phyloP scores from a whole-genome alignment of 2,113 vertebrate species.

The Syrrhaptes paradoxus region DNA sequence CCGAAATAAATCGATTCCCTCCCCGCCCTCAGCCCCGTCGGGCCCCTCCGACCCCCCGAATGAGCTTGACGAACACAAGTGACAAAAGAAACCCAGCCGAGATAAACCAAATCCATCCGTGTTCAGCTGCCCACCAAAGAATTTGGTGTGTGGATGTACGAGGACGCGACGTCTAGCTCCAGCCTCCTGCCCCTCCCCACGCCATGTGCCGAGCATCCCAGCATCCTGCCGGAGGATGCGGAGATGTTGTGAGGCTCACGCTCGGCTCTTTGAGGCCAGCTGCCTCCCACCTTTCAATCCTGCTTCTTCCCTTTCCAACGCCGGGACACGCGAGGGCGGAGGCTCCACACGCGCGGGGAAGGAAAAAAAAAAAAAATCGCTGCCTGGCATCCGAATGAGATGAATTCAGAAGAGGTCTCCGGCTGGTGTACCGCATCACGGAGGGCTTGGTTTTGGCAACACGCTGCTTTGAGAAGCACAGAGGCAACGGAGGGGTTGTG shows the following conservation, averaged over 20 bases:
- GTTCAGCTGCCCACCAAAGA: not conserved
- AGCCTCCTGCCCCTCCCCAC: not conserved
- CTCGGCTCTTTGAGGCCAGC: not conserved
- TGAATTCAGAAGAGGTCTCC: not conserved
- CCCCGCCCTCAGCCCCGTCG: not conserved
- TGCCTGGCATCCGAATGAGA: not conserved
- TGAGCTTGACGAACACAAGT: not conserved
- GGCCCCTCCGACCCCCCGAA: fast-evolving
- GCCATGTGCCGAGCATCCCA: not conserved
- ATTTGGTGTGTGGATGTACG: fast-evolving
- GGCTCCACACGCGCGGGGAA: not conserved
- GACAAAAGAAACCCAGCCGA: not conserved
- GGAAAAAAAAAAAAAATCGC: not conserved
- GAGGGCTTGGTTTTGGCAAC: not conserved
- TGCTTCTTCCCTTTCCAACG: not conserved
- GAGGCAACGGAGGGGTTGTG: fast-evolving
- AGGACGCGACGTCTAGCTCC: fast-evolving
- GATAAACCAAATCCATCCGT: not conserved
- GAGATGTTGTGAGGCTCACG: fast-evolving
- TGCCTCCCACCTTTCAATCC: not conserved
- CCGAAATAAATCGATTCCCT: fast-evolving
- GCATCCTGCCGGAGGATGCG: not conserved
- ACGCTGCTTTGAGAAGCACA: not conserved
- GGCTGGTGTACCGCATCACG: fast-evolving
- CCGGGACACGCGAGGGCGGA: fast-evolving